Percentiles rank a stretch among this genome's conserved stretches.
These are phyloP conservation scores for Brachionus sp. DNA, from an alignment of 1,140 invertebrate species.

Conservation along the genomic window DNA sequence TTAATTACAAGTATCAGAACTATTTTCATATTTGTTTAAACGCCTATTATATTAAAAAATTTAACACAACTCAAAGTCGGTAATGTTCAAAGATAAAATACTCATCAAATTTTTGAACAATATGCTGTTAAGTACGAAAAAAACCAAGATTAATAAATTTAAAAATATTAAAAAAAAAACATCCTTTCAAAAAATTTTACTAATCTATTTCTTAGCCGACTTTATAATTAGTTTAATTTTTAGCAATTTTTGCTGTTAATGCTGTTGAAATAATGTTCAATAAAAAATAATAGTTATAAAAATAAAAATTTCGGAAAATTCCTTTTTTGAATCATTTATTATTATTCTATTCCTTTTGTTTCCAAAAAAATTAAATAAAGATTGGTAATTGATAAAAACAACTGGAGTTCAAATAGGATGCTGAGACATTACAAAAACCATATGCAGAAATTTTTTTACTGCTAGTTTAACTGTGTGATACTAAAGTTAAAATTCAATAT, in stretches of 20 bases:
- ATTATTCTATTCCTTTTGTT: background rate
- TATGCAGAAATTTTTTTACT: background rate
- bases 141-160: background rate
- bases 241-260: background rate
- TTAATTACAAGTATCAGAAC: conserved; percentile 5
- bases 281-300: background rate
- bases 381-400: background rate
- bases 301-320: too few species aligned
- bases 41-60: conserved; percentile 2
- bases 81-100: background rate
- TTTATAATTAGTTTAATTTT: background rate
- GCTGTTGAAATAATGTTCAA: background rate
- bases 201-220: background rate
- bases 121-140: background rate
- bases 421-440: background rate
- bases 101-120: background rate
- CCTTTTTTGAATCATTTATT: too few species aligned
- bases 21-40: background rate
- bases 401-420: background rate
- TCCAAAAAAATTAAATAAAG: background rate
- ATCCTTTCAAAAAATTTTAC: background rate
- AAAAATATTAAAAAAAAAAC: background rate
- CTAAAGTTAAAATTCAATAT: background rate
- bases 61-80: background rate
- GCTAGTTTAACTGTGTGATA: background rate